Conservation (phyloP, 2,113 vertebrate species). For the Eptesicus fuscus region DNA sequence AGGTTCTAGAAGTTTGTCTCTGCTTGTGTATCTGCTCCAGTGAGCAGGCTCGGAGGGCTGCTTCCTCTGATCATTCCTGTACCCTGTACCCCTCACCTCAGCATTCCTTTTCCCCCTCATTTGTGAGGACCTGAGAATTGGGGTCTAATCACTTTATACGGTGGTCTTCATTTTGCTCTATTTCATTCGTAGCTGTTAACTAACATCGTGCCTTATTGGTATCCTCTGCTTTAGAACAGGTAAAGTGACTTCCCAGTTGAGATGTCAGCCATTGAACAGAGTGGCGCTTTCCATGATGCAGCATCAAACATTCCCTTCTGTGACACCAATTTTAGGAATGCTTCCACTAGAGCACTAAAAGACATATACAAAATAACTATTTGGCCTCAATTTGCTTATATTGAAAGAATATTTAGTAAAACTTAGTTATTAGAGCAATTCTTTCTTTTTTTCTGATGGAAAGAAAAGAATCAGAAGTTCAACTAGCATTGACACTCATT, state of each 20-base stretch:
- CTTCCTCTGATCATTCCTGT: background rate
- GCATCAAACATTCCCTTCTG: background rate
- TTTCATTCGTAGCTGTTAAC: background rate
- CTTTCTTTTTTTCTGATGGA: background rate
- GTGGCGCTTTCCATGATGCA: no score
- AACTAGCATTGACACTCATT: background rate
- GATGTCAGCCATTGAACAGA: background rate
- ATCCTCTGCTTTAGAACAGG: background rate
- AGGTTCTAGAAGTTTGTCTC: background rate
- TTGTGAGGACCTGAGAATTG: background rate
- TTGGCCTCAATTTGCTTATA: background rate
- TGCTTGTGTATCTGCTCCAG: background rate
- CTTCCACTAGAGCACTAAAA: background rate
- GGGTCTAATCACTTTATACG: background rate
- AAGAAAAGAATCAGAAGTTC: background rate
- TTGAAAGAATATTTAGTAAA: background rate
- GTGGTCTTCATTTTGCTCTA: background rate
- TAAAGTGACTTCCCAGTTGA: background rate
- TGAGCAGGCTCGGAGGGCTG: background rate
- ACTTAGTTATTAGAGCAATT: background rate
- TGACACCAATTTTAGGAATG: background rate
- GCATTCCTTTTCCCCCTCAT: background rate
- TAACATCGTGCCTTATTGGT: background rate
- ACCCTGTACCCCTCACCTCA: rapidly evolving
- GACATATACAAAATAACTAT: background rate